Evolutionary conservation across 2,888 invertebrate genomes (phyloP), one percentile per base, ranked within the genome.

Genomic region (Choristoneura rosaceana): DNA sequence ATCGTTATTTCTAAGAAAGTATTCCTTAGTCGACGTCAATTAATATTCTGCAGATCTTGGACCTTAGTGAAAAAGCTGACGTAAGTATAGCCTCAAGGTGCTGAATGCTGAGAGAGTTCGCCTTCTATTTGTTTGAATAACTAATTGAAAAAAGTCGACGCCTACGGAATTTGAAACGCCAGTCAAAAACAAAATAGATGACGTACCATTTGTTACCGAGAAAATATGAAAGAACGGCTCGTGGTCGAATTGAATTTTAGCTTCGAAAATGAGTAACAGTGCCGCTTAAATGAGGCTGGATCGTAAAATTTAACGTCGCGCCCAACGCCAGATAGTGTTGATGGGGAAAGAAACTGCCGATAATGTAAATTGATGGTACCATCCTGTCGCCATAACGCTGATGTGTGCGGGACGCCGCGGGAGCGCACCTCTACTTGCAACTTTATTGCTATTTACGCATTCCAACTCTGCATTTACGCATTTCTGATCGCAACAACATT

Each of bases 271-370:
- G 90, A 90, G 81, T 85, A 86, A 90, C 85, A 86, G 82, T 81
- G 79, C 78, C 77, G 76, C 85, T 83, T 86, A 91, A 93, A 92
- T 92, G 92, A 93, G 90, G 81, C 85, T 80, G 82, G 75, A 82
- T 86, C 91, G 82, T 93, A 92, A 93, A 93, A 93, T 92, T 90
- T 93, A 88, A 93, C 88, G 90, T 84, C 82, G 81, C 82, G 82
- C 85, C 88, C 82, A 82, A 81, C 84, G 84, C 83, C 82, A 83
- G 91, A 93, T 93, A 92, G 92, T 91, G 90, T 82, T 84, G 87
- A 91, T 88, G 89, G 87, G 83, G 76, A 83, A 88, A 88, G 87
- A 89, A 90, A 91, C 87, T 88, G 87, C 83, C 91, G 84, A 90
- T 93, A 93, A 93, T 92, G 85, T 82, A 88, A 89, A 92, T 92